Conservation (phyloP, 1,140 invertebrate genomes). For the Lamellibrachia luymesi region DNA sequence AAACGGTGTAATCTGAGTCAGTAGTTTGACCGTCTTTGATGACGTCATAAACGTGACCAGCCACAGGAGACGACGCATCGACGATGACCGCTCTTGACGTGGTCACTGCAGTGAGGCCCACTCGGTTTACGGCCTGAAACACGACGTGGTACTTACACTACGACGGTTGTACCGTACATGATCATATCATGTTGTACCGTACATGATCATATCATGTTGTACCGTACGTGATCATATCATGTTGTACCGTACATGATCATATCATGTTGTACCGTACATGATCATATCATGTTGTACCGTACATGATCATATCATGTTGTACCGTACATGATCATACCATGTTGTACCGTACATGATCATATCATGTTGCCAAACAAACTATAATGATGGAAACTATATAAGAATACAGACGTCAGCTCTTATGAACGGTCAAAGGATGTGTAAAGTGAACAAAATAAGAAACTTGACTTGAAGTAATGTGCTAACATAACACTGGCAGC, state of each 20-base stretch:
- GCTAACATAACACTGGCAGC: too few species aligned
- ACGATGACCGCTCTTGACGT: conserved; percentile 3
- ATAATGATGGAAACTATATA: background rate
- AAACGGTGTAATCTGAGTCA: conserved; percentile 3
- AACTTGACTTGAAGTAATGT: too few species aligned
- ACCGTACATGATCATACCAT: background rate
- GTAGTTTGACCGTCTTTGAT: background rate
- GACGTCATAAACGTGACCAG: background rate
- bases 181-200: too few species aligned
- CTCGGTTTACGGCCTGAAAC: conserved; percentile 10
- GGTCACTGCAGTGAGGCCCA: background rate
- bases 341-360: background rate
- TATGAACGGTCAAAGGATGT: too few species aligned
- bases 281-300: too few species aligned
- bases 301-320: background rate
- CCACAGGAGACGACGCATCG: background rate
- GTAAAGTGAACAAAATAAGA: too few species aligned
- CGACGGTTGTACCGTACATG: background rate
- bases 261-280: background rate
- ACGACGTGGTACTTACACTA: background rate
- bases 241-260: background rate
- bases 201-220: background rate
- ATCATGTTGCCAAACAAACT: background rate
- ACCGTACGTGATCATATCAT: too few species aligned
- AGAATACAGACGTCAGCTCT: too few species aligned